Evolutionary conservation across 2,888 invertebrate species (phyloP), one percentile per base, ranked within the genome.

Genomic region (Corbicula japonica): DNA sequence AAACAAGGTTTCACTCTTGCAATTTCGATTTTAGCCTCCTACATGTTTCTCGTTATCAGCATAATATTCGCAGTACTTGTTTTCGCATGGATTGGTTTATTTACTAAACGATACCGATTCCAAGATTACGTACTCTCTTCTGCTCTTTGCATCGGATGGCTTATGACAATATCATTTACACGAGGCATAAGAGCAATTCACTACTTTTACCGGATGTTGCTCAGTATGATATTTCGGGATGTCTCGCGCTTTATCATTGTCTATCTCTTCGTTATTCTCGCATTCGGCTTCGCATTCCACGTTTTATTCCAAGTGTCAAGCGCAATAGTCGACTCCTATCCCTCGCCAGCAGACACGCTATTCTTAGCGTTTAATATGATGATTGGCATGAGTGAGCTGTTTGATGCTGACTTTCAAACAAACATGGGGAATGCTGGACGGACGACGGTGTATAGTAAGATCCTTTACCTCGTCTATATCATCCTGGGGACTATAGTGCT

Each of bases 321-420:
- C 1, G 73, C 34, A 21, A 66, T 89, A 23, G 78, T 81, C 0
- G 73, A 78, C n/a, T 75, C 71, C 6, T 90, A 88, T 70, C 65
- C 83, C 0, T 83, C 80, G 10, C 82, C 88, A 0, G 83, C 86
- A n/a, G 82, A 89, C 71, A 90, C 92, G 0, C 75, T 92, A 10
- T 93, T 91, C 76, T 75, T 88, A n/a, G 83, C 88, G 10, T 92
- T 93, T 72, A 92, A 92, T 77, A 75, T 92, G 66, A 91, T 92
- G 92, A 80, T 93, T 1, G 93, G 93, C 1, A 91, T 90, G 89
- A 90, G 77, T 0, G 88, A 90, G 52, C 65, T 90, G 4, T 89
- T 91, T 56, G 87, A 87, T 18, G 88, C 85, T 34, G 56, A 66
- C 15, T 87, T 91, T 58, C 87, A 87, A 58, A 52, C 70, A 0